Evolutionary conservation across 2,113 vertebrate species (phyloP), one percentile per base, ranked within the genome.

Genomic region (Mandrillus leucophaeus): DNA sequence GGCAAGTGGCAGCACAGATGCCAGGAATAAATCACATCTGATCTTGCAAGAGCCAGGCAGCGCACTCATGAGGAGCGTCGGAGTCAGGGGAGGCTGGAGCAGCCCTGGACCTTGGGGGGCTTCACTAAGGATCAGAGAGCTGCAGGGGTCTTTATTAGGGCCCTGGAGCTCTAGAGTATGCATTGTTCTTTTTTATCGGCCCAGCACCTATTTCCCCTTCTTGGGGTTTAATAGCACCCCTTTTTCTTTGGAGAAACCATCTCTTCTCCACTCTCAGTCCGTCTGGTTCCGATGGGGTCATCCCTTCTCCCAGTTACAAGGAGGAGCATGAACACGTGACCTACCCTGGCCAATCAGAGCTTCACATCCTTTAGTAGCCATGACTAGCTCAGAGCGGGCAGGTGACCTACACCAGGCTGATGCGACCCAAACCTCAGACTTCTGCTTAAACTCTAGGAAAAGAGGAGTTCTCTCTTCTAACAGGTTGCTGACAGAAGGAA

Each of bases 1-100:
- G 23, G 81, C 83, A 3, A 87, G 90, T 16, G 64, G 88, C 81
- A 0, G 78, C n/a, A 1, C 90, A 82, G 85, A 86, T 38, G 52
- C 96, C 86, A 4, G 96, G 79, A 90, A 95, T 95, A 78, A 96
- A 90, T 96, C 97, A 90, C 94, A 2, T 52, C 81, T 48, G 84
- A 57, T 81, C 91, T 95, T 55, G 93, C 27, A 0, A 48, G 64
- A n/a, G 90, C 64, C 7, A 0, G n/a, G 43, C 18, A 14, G 73
- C 7, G 40, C 76, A 30, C 82, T 70, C 6, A 0, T 0, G 0
- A 45, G 50, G 85, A 10, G 9, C 0, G 0, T 1, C 8, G 0
- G 73, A 35, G 55, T 52, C 0, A 1, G 66, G 80, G 61, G 48
- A 52, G 86, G 83, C 66, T 1, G 84, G 80, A 18, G 75, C n/a